Evolutionary conservation across 2,888 invertebrate species (phyloP).

Genomic region (Mechanitis messenoides): DNA sequence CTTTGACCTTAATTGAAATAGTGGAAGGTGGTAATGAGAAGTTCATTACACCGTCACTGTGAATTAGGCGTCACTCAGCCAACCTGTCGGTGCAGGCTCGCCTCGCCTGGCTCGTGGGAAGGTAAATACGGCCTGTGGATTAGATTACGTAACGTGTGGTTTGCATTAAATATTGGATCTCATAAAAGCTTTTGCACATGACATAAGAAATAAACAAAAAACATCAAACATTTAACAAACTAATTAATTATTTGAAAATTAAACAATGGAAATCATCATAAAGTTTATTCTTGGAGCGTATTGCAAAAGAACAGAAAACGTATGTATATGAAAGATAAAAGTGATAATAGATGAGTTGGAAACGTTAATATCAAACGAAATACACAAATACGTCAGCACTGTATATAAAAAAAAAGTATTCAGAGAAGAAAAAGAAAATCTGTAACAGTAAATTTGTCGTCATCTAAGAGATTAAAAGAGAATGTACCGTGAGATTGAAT

Average conservation of each 20-base stretch:
- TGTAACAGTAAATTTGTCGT: constrained; percentile 69
- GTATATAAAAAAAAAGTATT: constrained; percentile 51
- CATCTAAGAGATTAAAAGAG: constrained; percentile 70
- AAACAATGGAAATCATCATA: too few relatives aligned
- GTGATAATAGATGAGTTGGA: constrained; percentile 25
- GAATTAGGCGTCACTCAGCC: constrained; percentile 24
- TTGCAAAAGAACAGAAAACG: too few relatives aligned
- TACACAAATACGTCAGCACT: constrained; percentile 50
- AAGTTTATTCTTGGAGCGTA: too few relatives aligned
- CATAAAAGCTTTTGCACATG: too few relatives aligned
- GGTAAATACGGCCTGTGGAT: constrained; percentile 30
- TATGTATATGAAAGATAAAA: too few relatives aligned
- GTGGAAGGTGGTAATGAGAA: constrained; percentile 29
- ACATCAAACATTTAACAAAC: constrained; percentile 3
- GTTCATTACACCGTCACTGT: constrained; percentile 29
- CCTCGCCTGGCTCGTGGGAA: constrained; percentile 17
- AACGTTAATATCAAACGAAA: constrained; percentile 24
- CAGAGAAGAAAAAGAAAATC: constrained; percentile 57
- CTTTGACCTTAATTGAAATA: constrained; percentile 24
- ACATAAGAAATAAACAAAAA: too few relatives aligned
- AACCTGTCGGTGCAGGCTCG: constrained; percentile 27
- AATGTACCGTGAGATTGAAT: constrained; percentile 71
- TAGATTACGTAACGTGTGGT: constrained; percentile 10
- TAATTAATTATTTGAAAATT: not conserved
- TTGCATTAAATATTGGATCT: too few relatives aligned